These are phyloP conservation scores for Vultur gryphus DNA, from an alignment of 2,797 vertebrate species.

Conservation along the genomic window DNA sequence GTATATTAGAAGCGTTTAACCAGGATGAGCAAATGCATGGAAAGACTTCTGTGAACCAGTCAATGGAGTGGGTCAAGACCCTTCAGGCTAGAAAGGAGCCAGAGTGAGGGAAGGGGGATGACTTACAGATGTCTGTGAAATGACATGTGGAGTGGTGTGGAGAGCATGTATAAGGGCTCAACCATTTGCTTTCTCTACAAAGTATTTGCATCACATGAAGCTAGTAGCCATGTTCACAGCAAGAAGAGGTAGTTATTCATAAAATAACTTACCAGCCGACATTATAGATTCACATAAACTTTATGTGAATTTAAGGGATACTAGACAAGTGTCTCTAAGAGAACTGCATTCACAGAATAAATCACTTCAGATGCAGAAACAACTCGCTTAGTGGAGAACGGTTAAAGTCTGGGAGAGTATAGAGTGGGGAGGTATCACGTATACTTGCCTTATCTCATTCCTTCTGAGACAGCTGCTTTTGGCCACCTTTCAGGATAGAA, in stretches of 20 bases:
- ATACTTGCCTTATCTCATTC: not conserved
- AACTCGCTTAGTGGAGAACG: not conserved
- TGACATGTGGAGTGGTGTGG: not conserved
- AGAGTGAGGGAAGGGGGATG: not conserved
- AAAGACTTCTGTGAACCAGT: not conserved
- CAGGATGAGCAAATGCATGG: not conserved
- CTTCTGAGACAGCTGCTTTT: not conserved
- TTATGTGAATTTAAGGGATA: not conserved
- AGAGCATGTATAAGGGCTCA: not conserved
- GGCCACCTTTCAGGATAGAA: not conserved
- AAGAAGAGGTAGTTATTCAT: not conserved
- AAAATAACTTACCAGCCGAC: not conserved
- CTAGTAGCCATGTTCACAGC: not conserved
- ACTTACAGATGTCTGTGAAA: not conserved
- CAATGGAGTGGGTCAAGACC: not conserved
- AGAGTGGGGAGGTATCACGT: not conserved
- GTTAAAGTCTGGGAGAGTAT: not conserved
- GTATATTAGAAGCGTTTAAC: accelerated
- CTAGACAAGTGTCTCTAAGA: not conserved
- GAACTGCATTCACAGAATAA: not conserved
- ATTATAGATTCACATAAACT: not conserved
- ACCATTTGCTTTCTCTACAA: not conserved
- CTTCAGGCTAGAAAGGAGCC: not conserved
- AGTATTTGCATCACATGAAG: not conserved
- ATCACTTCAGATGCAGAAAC: not conserved